Conservation (phyloP, 2,113 vertebrate species). For the Pagrus major region DNA sequence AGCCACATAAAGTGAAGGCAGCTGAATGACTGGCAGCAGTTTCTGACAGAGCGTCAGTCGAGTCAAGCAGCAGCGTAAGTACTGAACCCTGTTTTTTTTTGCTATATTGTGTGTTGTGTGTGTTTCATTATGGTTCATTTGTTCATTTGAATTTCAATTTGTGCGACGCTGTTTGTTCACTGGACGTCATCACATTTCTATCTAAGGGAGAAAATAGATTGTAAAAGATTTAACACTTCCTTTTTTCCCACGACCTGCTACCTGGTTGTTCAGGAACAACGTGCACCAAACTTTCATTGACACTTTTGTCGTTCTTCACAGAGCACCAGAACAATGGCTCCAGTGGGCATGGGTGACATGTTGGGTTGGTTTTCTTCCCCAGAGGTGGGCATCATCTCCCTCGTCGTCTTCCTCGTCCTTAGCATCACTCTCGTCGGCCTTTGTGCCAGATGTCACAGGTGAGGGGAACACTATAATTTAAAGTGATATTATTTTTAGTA, state of each 20-base stretch:
- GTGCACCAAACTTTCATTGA: too few species aligned
- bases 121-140: not conserved
- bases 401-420: constrained; percentile 70
- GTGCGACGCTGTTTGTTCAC: not conserved
- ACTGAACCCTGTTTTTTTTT: not conserved
- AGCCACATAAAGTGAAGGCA: constrained; percentile 43
- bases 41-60: constrained; percentile 27
- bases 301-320: not conserved
- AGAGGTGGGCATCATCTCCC: constrained; percentile 71
- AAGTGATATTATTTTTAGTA: rapidly evolving
- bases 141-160: not conserved
- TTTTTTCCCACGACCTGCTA: too few species aligned
- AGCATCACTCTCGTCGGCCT: constrained; percentile 63
- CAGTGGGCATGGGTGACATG: constrained; percentile 33
- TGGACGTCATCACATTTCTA: not conserved
- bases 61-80: constrained; percentile 57
- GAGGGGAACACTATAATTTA: constrained; percentile 5
- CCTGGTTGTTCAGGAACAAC: not conserved
- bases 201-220: not conserved
- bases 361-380: constrained; percentile 59
- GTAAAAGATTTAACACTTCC: not conserved
- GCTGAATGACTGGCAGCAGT: constrained; percentile 49
- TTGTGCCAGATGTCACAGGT: constrained; percentile 71
- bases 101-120: too few species aligned
- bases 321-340: constrained; percentile 71